Base-by-base conservation (phyloP, 2,113 vertebrate species). In the Salminus brasiliensis region DNA sequence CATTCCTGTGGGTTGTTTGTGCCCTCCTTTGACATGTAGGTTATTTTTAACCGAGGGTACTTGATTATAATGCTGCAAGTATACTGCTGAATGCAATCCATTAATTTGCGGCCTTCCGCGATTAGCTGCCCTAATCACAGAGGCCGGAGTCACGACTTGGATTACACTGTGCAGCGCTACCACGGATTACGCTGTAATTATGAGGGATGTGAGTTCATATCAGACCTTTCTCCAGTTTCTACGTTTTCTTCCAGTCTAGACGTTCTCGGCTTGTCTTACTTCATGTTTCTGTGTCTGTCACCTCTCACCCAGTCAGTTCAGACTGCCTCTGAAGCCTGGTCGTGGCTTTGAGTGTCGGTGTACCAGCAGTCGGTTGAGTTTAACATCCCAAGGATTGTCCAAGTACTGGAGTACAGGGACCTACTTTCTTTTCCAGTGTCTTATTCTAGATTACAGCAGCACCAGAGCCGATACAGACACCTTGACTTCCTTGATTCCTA, bases 121-220 rank as follows among this genome's bases (percentile, higher is more conserved):
- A 34, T 63, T 34, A 39, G 5, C 15, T 30, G 23, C 32, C 32
- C 62, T 39, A 66, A 66, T 66, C 62, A 66, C 32, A 18, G 30
- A 36, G 60, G 21, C 60, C 52, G 25, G 52, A 55, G 52, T 55
- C 52, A 55, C 23, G 23, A 55, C 25, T 23, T 55, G 52, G 52
- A 25, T 55, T 55, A 23, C 52, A 34, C 53, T 47, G 25, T 13
- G 2, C 21, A 71, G 32, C 47, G 11, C 23, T 34, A 55, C 18
- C 47, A 55, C 27, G 29, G 49, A 39, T 32, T 34, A 55, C 49
- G 27, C 10, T 15, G 27, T 16, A 57, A 52, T 41, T 59, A 27
- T 73, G 52, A 59, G 70, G 34, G 32, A 57, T 55, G 36, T 34
- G 52, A 57, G 70, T n/a, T 57, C 70, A 27, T 25, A 25, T 55